Conservation (phyloP, 2,797 vertebrate species). For the Eulemur coronatus region DNA sequence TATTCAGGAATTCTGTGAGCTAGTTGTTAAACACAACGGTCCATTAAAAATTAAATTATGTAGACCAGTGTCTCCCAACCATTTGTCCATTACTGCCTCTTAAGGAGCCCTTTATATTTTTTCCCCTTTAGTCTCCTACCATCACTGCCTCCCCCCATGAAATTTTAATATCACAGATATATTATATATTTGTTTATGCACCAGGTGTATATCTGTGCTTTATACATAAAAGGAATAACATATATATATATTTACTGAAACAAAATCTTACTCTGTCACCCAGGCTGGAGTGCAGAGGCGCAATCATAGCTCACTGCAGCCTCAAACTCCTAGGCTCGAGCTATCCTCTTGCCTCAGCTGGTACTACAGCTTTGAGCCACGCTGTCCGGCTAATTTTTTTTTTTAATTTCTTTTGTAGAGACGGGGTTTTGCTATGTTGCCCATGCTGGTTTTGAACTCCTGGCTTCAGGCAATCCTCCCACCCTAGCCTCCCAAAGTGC, state of each 20-base stretch:
- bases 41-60: background rate
- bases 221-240: background rate
- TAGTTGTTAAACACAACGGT: background rate
- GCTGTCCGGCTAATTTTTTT: background rate
- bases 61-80: background rate
- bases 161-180: background rate
- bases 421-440: background rate
- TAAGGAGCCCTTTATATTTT: background rate
- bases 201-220: background rate
- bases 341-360: background rate
- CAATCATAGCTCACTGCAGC: background rate
- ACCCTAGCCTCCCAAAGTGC: background rate
- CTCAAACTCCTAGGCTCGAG: background rate
- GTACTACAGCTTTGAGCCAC: background rate
- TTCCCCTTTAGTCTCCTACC: background rate
- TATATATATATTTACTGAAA: background rate
- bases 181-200: background rate
- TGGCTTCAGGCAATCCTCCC: background rate
- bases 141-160: background rate
- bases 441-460: background rate
- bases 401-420: background rate
- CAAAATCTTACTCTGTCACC: background rate
- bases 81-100: background rate
- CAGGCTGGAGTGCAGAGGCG: background rate
- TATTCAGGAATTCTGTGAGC: background rate